A percentile compares a stretch with the other conserved stretches of the same genome.
These are phyloP conservation scores for Danio choprae DNA, from an alignment of 2,797 vertebrate genomes.

Conservation along the genomic window DNA sequence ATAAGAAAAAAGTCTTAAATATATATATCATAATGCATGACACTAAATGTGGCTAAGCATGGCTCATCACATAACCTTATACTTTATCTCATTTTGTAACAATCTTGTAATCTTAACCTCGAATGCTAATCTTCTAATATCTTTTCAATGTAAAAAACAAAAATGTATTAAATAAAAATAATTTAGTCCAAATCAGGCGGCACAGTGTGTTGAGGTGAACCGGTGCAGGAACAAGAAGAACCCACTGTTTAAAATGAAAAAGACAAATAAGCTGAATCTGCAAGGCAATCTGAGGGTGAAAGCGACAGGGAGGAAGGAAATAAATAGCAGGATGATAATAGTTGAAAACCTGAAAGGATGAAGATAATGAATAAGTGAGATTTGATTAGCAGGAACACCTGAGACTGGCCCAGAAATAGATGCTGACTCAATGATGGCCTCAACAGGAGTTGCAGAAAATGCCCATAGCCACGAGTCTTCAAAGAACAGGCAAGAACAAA, in stretches of 20 bases:
- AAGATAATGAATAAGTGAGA: slow-evolving; percentile 58
- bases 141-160: slow-evolving; percentile 13
- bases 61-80: not conserved
- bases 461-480: slow-evolving; percentile 34
- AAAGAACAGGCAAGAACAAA: slow-evolving; percentile 38
- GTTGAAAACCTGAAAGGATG: slow-evolving; percentile 54
- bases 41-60: not conserved
- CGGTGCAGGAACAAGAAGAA: slow-evolving; percentile 12
- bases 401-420: slow-evolving; percentile 59
- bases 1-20: too few relatives aligned
- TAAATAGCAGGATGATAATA: slow-evolving; percentile 41
- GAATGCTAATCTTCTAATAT: not conserved
- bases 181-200: slow-evolving; percentile 7
- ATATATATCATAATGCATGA: slow-evolving; percentile 31
- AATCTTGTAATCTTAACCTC: slow-evolving; percentile 11
- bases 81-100: not conserved
- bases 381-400: slow-evolving; percentile 60
- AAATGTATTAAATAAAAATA: too few relatives aligned
- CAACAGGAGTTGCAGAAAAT: slow-evolving; percentile 49
- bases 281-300: slow-evolving; percentile 12
- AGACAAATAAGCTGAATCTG: slow-evolving; percentile 40
- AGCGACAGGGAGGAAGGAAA: slow-evolving; percentile 21
- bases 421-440: slow-evolving; percentile 55
- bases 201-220: not conserved
- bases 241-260: slow-evolving; percentile 40